phyloP scores from a whole-genome alignment of 2,797 vertebrate species.

The Megaceryle alcyon region DNA sequence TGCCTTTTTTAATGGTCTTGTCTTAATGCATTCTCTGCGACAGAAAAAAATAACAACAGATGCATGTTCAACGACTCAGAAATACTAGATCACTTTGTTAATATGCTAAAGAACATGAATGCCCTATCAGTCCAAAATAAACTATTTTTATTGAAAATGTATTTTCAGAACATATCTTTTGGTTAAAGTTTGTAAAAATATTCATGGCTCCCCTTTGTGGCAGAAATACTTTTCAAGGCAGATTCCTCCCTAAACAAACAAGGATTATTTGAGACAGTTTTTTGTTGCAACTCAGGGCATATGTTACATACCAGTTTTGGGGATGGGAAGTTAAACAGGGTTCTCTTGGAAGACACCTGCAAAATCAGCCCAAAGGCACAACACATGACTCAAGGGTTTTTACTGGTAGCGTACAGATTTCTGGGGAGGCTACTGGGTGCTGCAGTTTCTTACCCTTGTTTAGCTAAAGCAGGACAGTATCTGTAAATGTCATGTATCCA shows the following conservation, averaged over 20 bases:
- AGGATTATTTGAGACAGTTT: not conserved
- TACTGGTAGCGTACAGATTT: not conserved
- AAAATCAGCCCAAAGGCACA: not conserved
- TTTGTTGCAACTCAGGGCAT: not conserved
- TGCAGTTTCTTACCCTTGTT: not conserved
- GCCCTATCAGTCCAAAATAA: not conserved
- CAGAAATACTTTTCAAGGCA: conserved; percentile 42
- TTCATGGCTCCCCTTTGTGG: not conserved
- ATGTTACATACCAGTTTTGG: not conserved
- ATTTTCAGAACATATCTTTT: conserved; percentile 40
- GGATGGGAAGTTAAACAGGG: not conserved
- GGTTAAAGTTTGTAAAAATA: conserved; percentile 49
- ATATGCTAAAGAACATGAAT: conserved; percentile 3
- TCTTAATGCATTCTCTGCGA: not conserved
- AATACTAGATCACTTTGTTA: conserved; percentile 21
- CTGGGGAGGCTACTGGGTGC: not conserved
- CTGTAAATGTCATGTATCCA: not conserved
- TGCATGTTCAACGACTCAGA: conserved; percentile 4
- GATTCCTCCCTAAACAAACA: conserved; percentile 50
- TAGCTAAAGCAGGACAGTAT: not conserved
- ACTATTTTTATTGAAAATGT: conserved; percentile 55
- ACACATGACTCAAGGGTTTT: not conserved
- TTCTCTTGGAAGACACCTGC: not conserved
- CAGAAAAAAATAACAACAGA: not conserved
- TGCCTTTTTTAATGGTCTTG: not conserved